Evolutionary conservation across 2,888 invertebrate species (phyloP).

Genomic region (Himalopsyche kuldschensis): DNA sequence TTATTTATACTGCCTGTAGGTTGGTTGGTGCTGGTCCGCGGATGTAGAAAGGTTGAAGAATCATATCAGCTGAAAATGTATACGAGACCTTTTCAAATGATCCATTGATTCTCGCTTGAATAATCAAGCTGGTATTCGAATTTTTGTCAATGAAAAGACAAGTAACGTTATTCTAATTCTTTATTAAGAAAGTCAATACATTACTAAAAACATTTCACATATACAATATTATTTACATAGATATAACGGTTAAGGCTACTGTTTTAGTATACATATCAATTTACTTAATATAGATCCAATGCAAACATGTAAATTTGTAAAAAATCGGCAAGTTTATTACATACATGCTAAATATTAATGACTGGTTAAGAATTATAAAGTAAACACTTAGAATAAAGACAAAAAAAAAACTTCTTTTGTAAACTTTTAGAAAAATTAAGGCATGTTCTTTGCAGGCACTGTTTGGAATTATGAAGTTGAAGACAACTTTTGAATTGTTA

Average conservation of each 20-base stretch:
- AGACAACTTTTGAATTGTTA: no score
- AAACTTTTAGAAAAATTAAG: not conserved
- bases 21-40: no score
- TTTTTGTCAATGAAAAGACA: no score
- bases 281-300: not conserved
- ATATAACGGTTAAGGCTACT: slow-evolving; percentile 12
- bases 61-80: no score
- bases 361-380: slow-evolving; percentile 22
- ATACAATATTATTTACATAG: slow-evolving; percentile 28
- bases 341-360: slow-evolving; percentile 14
- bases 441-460: not conserved
- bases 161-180: slow-evolving; percentile 5
- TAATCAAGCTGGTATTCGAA: no score
- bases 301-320: slow-evolving; percentile 5
- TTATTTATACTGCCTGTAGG: no score
- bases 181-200: slow-evolving; percentile 30
- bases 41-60: no score
- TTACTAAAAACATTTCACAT: slow-evolving; percentile 23
- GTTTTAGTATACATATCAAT: slow-evolving; percentile 14
- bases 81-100: no score
- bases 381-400: not conserved
- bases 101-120: no score
- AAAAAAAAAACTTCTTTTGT: not conserved
- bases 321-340: slow-evolving; percentile 20
- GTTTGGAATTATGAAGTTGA: not conserved